Evolutionary conservation across 2,797 vertebrate species (phyloP).

Genomic region (Cirrhinus mrigala): DNA sequence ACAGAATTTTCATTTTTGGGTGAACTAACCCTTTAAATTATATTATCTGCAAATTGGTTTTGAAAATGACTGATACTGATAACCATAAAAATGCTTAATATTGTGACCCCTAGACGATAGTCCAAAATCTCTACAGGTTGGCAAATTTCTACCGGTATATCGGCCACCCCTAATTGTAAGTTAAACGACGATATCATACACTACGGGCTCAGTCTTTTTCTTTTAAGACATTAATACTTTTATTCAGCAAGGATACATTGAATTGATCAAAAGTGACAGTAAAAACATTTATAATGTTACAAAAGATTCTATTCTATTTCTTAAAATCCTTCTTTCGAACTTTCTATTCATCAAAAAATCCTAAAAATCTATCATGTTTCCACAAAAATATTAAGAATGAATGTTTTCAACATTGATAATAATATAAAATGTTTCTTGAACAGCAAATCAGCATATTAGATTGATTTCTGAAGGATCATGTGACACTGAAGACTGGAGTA

Average conservation of each 20-base stretch:
- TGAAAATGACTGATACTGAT: no score
- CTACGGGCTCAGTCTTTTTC: background rate
- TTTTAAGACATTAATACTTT: background rate
- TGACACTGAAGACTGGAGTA: background rate
- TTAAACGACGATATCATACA: background rate
- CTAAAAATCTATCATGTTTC: background rate
- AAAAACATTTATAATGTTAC: background rate
- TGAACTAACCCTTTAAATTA: no score
- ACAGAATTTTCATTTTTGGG: no score
- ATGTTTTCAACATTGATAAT: no score
- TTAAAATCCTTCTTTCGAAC: background rate
- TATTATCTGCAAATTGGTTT: no score
- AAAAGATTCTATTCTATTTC: background rate
- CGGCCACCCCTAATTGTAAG: no score
- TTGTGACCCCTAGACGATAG: no score
- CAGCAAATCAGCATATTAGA: background rate
- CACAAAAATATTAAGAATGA: background rate
- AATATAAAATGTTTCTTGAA: background rate
- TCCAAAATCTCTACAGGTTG: no score
- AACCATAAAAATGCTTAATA: no score
- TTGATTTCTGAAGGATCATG: background rate
- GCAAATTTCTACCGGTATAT: no score
- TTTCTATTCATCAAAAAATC: background rate
- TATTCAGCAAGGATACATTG: background rate
- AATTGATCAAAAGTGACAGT: background rate